Percentiles rank a stretch among this genome's conserved stretches.
These are phyloP conservation scores for Alauda arvensis DNA, from an alignment of 2,797 vertebrate species.

Conservation along the genomic window DNA sequence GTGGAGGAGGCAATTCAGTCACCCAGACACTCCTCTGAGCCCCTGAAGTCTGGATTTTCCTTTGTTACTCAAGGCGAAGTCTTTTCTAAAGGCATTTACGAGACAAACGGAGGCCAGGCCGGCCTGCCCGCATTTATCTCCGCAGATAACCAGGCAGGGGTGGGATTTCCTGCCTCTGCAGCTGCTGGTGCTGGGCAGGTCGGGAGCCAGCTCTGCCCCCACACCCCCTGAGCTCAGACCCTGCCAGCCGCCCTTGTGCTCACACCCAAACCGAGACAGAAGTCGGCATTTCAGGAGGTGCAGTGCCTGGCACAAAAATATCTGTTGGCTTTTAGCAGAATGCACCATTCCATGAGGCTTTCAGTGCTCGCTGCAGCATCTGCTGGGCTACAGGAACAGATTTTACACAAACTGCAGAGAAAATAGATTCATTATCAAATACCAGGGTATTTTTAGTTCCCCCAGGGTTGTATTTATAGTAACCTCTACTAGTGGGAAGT, in stretches of 20 bases:
- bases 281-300: neutral
- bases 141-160: neutral
- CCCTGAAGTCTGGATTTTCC: neutral
- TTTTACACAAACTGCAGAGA: constrained; percentile 2
- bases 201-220: rapidly evolving
- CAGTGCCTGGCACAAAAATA: constrained; percentile 9
- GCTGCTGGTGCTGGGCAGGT: neutral
- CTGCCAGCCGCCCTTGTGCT: neutral
- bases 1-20: neutral
- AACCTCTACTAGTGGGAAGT: constrained; percentile 31
- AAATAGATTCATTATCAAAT: constrained; percentile 49
- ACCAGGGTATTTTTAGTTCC: constrained; percentile 56
- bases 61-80: neutral
- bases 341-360: neutral
- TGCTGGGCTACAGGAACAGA: neutral
- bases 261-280: neutral
- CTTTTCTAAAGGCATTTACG: neutral
- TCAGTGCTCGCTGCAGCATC: neutral
- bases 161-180: neutral
- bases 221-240: neutral
- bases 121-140: neutral
- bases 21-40: neutral
- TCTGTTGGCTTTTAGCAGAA: constrained; percentile 31
- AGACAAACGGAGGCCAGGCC: neutral
- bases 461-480: constrained; percentile 52